phyloP scores from a whole-genome alignment of 2,888 invertebrate species.

The Drosophila nr. fundita region DNA sequence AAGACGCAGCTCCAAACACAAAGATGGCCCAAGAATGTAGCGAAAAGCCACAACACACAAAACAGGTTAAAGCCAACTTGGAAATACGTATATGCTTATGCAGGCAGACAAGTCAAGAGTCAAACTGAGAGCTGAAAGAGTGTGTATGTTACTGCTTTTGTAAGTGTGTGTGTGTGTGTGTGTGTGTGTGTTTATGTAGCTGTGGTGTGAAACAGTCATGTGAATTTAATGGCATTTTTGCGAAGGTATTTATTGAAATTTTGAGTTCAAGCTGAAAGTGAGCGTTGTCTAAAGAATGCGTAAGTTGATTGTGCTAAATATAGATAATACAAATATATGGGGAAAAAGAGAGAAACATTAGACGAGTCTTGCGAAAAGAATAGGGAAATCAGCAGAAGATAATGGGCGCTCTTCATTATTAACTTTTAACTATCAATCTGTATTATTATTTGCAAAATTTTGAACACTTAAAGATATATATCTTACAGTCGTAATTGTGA shows the following conservation, averaged over 20 bases:
- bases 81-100: slow-evolving; percentile 43
- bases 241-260: slow-evolving; percentile 43
- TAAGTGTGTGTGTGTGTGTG: slow-evolving; percentile 13
- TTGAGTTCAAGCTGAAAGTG: slow-evolving; percentile 53
- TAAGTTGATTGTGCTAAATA: slow-evolving; percentile 32
- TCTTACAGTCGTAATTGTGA: too few relatives aligned
- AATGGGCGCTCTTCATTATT: neutral
- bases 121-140: slow-evolving; percentile 37
- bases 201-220: slow-evolving; percentile 67
- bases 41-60: slow-evolving; percentile 50
- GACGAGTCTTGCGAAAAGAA: neutral
- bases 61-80: slow-evolving; percentile 67
- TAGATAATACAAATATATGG: neutral
- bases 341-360: neutral
- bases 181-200: slow-evolving; percentile 22
- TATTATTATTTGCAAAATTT: too few relatives aligned
- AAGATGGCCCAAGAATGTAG: slow-evolving; percentile 67
- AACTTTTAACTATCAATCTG: too few relatives aligned
- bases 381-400: too few relatives aligned
- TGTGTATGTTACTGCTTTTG: slow-evolving; percentile 13
- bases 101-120: slow-evolving; percentile 71
- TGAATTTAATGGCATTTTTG: slow-evolving; percentile 62
- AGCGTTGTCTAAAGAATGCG: slow-evolving; percentile 42
- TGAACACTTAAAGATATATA: too few relatives aligned
- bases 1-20: slow-evolving; percentile 49